Percentiles rank a stretch among this genome's conserved stretches.
These are phyloP conservation scores for Aradophagus sp. DNA, from an alignment of 1,140 invertebrate genomes.

Conservation along the genomic window DNA sequence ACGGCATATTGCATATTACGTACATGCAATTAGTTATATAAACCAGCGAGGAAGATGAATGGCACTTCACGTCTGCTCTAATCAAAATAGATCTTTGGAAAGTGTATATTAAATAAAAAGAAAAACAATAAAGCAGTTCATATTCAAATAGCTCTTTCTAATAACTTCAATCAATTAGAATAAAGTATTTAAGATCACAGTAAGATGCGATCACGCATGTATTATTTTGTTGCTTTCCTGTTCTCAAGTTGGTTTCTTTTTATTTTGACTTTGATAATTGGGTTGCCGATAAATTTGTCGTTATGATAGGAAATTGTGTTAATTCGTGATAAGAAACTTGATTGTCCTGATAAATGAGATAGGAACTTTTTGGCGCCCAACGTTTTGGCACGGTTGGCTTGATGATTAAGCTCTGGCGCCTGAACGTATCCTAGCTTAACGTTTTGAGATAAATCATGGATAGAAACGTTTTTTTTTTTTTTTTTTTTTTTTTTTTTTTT, in stretches of 20 bases:
- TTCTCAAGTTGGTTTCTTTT: neutral
- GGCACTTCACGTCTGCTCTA: constrained; percentile 23
- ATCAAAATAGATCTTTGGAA: constrained; percentile 30
- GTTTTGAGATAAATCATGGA: no score
- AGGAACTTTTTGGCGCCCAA: constrained; percentile 28
- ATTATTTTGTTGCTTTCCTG: no score
- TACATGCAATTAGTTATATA: constrained; percentile 52
- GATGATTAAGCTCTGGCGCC: constrained; percentile 17
- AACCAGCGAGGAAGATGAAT: constrained; percentile 50
- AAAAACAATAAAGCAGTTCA: constrained; percentile 3
- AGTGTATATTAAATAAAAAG: constrained; percentile 32
- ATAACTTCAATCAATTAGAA: no score
- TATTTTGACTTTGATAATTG: constrained; percentile 13
- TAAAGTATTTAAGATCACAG: no score
- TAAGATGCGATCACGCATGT: no score
- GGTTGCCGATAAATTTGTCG: constrained; percentile 29
- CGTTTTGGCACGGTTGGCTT: constrained; percentile 25
- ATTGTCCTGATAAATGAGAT: constrained; percentile 36
- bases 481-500: no score
- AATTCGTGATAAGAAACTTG: constrained; percentile 43
- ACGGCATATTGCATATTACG: constrained; percentile 53
- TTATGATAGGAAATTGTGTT: constrained; percentile 14
- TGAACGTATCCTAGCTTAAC: no score
- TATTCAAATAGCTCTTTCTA: constrained; percentile 15
- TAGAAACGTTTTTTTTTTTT: no score